Conservation (phyloP, 2,113 vertebrate genomes). For the Cynocephalus volans region DNA sequence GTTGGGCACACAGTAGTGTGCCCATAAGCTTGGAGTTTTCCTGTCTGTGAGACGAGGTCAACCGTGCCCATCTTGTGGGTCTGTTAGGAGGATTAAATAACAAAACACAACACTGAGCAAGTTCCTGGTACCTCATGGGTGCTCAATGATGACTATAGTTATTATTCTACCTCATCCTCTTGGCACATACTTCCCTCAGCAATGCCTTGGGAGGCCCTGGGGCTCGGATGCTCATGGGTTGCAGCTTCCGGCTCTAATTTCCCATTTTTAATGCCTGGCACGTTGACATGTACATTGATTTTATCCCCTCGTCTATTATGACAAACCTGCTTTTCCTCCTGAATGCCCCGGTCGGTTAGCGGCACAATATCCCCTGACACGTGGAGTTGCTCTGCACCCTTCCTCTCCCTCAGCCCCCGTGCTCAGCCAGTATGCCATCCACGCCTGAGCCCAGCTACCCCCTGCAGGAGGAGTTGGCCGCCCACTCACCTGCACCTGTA, state of each 20-base stretch:
- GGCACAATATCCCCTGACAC: too few species aligned
- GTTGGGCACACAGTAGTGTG: fast-evolving
- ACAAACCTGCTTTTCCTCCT: not conserved
- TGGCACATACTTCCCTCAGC: not conserved
- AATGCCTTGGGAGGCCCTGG: not conserved
- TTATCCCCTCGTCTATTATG: not conserved
- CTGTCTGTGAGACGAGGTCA: not conserved
- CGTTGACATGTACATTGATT: not conserved
- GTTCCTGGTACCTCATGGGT: not conserved
- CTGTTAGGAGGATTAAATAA: not conserved
- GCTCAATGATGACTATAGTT: not conserved
- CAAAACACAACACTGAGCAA: not conserved
- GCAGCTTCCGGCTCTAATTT: not conserved
- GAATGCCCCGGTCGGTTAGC: not conserved
- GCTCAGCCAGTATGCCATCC: not conserved
- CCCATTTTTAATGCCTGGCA: not conserved
- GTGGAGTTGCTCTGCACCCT: fast-evolving
- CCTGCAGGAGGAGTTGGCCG: not conserved
- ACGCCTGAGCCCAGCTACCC: not conserved
- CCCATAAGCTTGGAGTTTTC: not conserved
- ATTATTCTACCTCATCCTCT: not conserved
- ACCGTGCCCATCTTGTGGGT: not conserved
- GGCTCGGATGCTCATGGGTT: too few species aligned
- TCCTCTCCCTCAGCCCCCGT: not conserved
- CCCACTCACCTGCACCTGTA: not conserved